A percentile compares a stretch with the other conserved stretches of the same genome.
Evolutionary conservation across 2,888 invertebrate genomes (phyloP).

Genomic region (Amaurobius ferox): DNA sequence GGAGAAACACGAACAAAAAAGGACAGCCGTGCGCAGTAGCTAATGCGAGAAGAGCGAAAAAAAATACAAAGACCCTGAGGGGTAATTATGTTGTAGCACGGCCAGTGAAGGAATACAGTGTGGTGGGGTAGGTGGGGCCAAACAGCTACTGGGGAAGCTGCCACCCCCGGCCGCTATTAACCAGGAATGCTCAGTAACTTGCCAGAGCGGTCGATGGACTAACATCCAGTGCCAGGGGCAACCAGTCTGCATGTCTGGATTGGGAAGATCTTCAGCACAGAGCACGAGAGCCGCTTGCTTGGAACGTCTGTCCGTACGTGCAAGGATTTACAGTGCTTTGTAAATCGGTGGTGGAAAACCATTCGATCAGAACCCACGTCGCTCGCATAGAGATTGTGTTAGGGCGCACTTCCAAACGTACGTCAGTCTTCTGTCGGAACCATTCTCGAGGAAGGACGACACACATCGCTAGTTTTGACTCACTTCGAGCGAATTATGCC

Average conservation of each 20-base stretch:
- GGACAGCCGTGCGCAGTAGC: conserved; percentile 56
- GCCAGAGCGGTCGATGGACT: conserved; percentile 61
- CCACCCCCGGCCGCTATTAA: conserved; percentile 69
- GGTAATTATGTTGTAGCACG: conserved; percentile 67
- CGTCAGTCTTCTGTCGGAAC: neutral
- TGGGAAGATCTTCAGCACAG: conserved; percentile 27
- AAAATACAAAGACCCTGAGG: conserved; percentile 25
- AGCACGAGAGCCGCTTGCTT: conserved; percentile 7
- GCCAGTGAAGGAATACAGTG: conserved; percentile 42
- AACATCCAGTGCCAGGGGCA: conserved; percentile 45
- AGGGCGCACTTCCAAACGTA: neutral
- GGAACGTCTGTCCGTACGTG: conserved; percentile 19
- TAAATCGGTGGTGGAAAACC: conserved; percentile 12
- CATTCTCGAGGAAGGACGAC: neutral
- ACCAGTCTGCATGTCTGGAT: conserved; percentile 55
- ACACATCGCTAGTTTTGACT: neutral
- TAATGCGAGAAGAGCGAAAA: conserved; percentile 50
- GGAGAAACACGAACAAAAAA: conserved; percentile 39
- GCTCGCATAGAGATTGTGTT: neutral
- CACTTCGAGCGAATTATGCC: neutral
- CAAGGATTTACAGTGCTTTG: conserved; percentile 11
- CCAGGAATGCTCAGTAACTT: conserved; percentile 64
- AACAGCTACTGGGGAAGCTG: conserved; percentile 55
- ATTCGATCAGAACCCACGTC: conserved; percentile 15
- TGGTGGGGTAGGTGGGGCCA: conserved; percentile 33